Evolutionary conservation across 1,140 invertebrate species (phyloP).

Genomic region (Stegodyphus dumicola): DNA sequence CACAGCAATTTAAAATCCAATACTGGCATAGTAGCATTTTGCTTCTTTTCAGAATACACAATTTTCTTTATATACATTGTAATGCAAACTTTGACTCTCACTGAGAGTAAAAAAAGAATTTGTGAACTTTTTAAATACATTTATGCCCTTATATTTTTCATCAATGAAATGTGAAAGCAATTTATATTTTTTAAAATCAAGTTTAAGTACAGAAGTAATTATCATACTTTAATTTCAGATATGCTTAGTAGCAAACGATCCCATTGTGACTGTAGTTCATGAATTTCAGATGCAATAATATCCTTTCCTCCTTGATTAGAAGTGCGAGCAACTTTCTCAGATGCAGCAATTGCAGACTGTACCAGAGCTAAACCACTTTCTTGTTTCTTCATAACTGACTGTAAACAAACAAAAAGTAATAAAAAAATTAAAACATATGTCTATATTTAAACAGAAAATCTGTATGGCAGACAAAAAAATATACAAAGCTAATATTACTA

Average conservation of each 20-base stretch:
- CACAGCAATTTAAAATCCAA: too few relatives aligned
- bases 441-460: too few relatives aligned
- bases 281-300: conserved; percentile 85
- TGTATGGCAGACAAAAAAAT: too few relatives aligned
- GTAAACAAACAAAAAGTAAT: too few relatives aligned
- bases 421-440: too few relatives aligned
- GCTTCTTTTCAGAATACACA: too few relatives aligned
- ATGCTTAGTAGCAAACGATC: conserved; percentile 91
- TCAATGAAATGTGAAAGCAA: not conserved
- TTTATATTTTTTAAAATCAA: not conserved
- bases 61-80: too few relatives aligned
- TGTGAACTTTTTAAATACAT: not conserved
- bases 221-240: conserved; percentile 80
- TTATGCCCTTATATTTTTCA: not conserved
- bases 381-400: conserved; percentile 80
- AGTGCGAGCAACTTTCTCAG: conserved; percentile 89
- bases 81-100: too few relatives aligned
- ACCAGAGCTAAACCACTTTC: conserved; percentile 92
- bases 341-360: conserved; percentile 89
- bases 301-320: conserved; percentile 90
- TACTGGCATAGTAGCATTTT: too few relatives aligned
- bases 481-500: too few relatives aligned
- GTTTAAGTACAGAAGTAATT: not conserved
- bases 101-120: not conserved
- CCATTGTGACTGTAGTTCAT: conserved; percentile 93